phyloP scores from a whole-genome alignment of 2,888 invertebrate genomes.

The Julus scandinavius region DNA sequence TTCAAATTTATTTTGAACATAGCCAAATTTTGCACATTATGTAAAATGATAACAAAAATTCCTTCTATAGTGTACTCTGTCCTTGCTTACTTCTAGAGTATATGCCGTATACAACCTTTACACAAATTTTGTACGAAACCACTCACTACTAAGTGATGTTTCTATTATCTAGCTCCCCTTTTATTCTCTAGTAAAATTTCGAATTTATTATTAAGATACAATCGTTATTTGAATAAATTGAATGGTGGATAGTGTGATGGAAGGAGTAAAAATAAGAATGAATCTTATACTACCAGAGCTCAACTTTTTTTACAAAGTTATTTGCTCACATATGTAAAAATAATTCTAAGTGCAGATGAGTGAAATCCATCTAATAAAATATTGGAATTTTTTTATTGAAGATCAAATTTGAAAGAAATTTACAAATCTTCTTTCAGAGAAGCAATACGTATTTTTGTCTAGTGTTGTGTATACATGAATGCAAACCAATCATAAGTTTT shows the following conservation, averaged over 20 bases:
- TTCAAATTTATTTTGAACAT: too few species aligned
- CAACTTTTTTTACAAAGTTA: constrained; percentile 43
- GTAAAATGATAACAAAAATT: too few species aligned
- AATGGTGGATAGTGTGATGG: neutral
- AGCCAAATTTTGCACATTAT: too few species aligned
- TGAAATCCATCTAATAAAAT: constrained; percentile 36
- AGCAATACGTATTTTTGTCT: constrained; percentile 46
- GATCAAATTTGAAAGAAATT: constrained; percentile 43
- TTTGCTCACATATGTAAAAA: constrained; percentile 36
- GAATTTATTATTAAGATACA: neutral
- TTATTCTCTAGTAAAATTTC: neutral
- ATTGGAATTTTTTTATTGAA: constrained; percentile 41
- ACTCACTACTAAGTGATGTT: neutral
- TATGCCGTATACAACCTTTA: neutral
- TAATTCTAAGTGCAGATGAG: constrained; percentile 37
- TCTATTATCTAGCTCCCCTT: too few species aligned
- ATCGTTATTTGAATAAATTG: neutral
- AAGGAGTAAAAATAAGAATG: neutral
- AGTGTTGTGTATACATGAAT: constrained; percentile 44
- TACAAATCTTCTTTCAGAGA: constrained; percentile 46
- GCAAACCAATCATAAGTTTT: constrained; percentile 43
- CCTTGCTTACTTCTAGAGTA: too few species aligned
- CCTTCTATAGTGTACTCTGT: too few species aligned
- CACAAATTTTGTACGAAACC: neutral
- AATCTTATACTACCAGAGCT: constrained; percentile 30